A percentile compares a stretch with the other conserved stretches of the same genome.
phyloP scores from a whole-genome alignment of 2,797 vertebrate species.

The Acanthornis magna region DNA sequence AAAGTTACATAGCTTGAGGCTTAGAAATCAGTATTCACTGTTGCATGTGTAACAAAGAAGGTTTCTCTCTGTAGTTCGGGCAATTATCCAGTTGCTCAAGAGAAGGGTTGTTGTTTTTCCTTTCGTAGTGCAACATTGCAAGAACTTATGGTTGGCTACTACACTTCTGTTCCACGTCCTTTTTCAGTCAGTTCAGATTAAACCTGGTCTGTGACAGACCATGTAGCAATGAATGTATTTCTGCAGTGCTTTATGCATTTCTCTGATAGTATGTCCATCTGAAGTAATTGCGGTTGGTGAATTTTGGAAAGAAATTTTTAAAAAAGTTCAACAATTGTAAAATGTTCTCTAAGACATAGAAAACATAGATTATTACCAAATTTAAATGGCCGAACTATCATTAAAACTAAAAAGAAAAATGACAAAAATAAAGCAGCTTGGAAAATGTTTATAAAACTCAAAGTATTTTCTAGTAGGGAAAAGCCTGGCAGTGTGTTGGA shows the following conservation, averaged over 20 bases:
- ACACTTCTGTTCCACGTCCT: slow-evolving; percentile 49
- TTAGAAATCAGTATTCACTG: slow-evolving; percentile 47
- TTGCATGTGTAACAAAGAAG: slow-evolving; percentile 49
- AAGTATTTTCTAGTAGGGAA: slow-evolving; percentile 39
- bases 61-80: slow-evolving; percentile 48
- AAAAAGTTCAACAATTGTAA: not conserved
- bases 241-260: slow-evolving; percentile 46
- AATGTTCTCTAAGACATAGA: slow-evolving; percentile 16
- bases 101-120: not conserved
- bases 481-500: not conserved
- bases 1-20: slow-evolving; percentile 43
- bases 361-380: slow-evolving; percentile 18
- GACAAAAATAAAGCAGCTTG: slow-evolving; percentile 21
- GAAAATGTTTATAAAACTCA: slow-evolving; percentile 47
- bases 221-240: slow-evolving; percentile 23
- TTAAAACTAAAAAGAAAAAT: slow-evolving; percentile 6
- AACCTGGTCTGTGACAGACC: slow-evolving; percentile 30
- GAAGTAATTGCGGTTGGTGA: slow-evolving; percentile 38
- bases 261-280: slow-evolving; percentile 25
- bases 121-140: slow-evolving; percentile 21
- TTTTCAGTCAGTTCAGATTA: slow-evolving; percentile 58
- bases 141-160: slow-evolving; percentile 32
- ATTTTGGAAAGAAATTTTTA: not conserved
- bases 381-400: not conserved
- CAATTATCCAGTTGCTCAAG: slow-evolving; percentile 34